Percentiles rank a stretch among this genome's conserved stretches.
phyloP scores from a whole-genome alignment of 2,888 invertebrate genomes.

The Callyntrura sp. region DNA sequence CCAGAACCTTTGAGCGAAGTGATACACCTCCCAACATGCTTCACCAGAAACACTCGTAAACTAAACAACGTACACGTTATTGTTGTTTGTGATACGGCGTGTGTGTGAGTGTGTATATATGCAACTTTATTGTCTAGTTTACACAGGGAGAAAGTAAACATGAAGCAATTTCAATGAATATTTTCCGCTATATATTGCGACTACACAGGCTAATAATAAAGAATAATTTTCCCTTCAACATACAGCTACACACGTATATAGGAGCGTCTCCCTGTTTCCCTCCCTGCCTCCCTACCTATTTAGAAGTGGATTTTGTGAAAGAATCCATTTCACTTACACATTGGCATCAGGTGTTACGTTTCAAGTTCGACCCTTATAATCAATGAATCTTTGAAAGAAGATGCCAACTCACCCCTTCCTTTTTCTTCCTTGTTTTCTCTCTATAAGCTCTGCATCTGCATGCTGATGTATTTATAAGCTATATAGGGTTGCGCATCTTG shows the following conservation, averaged over 20 bases:
- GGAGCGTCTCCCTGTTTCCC: background rate
- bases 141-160: background rate
- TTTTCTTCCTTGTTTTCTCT: background rate
- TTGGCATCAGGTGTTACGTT: conserved; percentile 77
- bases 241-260: background rate
- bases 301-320: conserved; percentile 16
- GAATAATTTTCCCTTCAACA: conserved; percentile 37
- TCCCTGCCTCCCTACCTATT: background rate
- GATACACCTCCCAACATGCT: background rate
- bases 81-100: conserved; percentile 25
- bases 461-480: conserved; percentile 13
- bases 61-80: background rate
- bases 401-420: conserved; percentile 29
- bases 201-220: conserved; percentile 1
- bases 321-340: conserved; percentile 63
- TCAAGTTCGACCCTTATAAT: conserved; percentile 75
- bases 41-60: conserved; percentile 6
- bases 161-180: conserved; percentile 23
- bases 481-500: background rate
- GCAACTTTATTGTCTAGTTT: background rate
- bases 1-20: background rate
- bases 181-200: background rate
- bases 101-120: too few relatives aligned
- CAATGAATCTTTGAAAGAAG: conserved; percentile 72
- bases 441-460: background rate